Base-by-base conservation (phyloP, 2,888 invertebrate species). In the Aspidapion aeneum region DNA sequence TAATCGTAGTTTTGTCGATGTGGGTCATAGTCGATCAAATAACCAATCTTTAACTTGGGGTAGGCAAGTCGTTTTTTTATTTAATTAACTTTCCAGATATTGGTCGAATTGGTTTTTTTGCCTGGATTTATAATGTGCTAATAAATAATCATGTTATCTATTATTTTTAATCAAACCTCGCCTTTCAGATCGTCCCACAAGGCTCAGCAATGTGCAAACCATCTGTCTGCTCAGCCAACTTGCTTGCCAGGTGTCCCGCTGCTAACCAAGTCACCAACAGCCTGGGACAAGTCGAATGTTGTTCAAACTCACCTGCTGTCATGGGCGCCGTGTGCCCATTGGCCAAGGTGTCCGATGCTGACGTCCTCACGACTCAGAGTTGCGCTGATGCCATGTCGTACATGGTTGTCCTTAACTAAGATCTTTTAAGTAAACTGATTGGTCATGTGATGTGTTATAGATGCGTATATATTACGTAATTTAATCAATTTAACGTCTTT, bases 281-380 rank as follows among this genome's bases (percentile, higher is more conserved):
- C 21, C 21, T 57, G 2, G 69, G 69, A 2, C 21, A 17, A 12
- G 67, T 72, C 1, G 67, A 72, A 1, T 73, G 69, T 1, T 74
- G 74, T 58, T 68, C 65, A 50, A 60, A 68, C 5, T 60, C 65
- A 64, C 76, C 80, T 0, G 68, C 72, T 1, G 72, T 76, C 21
- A 80, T 82, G 73, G 79, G 81, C 63, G 69, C 72, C 16, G 72
- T 76, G 3, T 83, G 83, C 66, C 82, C 82, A 1, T 72, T 75
- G 17, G 81, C 82, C 5, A 80, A 65, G 3, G 63, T 81, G 68
- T 51, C 59, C 22, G 58, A 51, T 0, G n/a, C n/a, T 3, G 57
- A 64, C 17, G 50, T 60, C 12, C 19, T 9, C 9, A 64, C 61
- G 18, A 61, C 57, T n/a, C 35, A 57, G 50, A 58, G 51, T 9